Conservation (phyloP, 2,797 vertebrate species). For the Urosaurus nigricauda region DNA sequence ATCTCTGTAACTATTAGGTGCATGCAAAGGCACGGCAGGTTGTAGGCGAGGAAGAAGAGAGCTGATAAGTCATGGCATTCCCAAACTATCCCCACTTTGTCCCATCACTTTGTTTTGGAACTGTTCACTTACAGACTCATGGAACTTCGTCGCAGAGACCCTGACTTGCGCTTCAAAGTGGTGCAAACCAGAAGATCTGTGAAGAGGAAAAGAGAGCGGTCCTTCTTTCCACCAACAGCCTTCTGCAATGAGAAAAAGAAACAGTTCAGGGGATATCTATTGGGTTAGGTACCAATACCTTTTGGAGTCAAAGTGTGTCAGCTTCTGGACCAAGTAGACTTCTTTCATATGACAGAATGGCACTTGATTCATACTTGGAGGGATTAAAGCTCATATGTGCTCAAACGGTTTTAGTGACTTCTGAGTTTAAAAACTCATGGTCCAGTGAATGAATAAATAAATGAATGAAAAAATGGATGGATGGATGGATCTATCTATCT, state of each 20-base stretch:
- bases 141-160: constrained; percentile 95
- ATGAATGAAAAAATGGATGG: too few species aligned
- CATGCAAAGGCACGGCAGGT: neutral
- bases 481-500: too few species aligned
- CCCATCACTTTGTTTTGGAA: neutral
- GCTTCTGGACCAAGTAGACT: neutral
- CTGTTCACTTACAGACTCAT: constrained; percentile 91
- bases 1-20: neutral
- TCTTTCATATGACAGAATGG: neutral
- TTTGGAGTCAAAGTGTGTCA: accelerated
- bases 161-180: constrained; percentile 96
- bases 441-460: too few species aligned
- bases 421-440: neutral
- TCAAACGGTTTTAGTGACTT: neutral
- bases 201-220: constrained; percentile 98
- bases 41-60: too few species aligned
- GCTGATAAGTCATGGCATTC: neutral
- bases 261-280: neutral
- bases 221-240: constrained; percentile 94
- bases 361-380: neutral
- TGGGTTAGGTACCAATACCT: neutral
- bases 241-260: constrained; percentile 81
- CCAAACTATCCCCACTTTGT: neutral
- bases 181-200: constrained; percentile 96
- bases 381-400: neutral